phyloP scores from a whole-genome alignment of 2,888 invertebrate genomes.

The Campoplex capitator region DNA sequence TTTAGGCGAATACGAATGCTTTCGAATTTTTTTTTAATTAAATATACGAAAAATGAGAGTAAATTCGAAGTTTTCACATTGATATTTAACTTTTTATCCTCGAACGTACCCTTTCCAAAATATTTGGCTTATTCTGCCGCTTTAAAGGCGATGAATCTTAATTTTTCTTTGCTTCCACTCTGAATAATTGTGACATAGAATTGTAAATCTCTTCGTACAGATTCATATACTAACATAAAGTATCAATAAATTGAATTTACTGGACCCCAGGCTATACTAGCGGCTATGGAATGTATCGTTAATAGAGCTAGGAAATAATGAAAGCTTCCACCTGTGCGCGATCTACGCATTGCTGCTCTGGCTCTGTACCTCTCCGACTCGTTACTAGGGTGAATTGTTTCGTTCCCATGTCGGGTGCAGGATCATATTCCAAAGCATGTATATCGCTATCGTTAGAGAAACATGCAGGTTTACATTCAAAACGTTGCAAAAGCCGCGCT shows the following conservation, averaged over 20 bases:
- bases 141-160: background rate
- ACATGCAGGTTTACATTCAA: slow-evolving; percentile 37
- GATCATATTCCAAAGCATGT: slow-evolving; percentile 1
- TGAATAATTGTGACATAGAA: background rate
- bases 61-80: background rate
- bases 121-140: background rate
- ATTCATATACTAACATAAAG: background rate
- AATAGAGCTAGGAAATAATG: slow-evolving; percentile 73
- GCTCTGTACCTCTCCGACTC: slow-evolving; percentile 2
- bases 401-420: slow-evolving; percentile 34
- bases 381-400: slow-evolving; percentile 51
- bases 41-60: background rate
- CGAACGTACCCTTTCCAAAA: background rate
- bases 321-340: slow-evolving; percentile 68
- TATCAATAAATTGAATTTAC: background rate
- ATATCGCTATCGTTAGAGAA: slow-evolving; percentile 29
- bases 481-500: slow-evolving; percentile 28
- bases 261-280: background rate
- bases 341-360: slow-evolving; percentile 19
- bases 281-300: slow-evolving; percentile 36
- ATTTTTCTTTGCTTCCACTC: background rate
- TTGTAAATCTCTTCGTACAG: background rate
- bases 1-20: background rate
- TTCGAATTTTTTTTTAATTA: background rate
- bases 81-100: background rate